phyloP scores from a whole-genome alignment of 2,888 invertebrate species.

The Napeogenes sylphis region DNA sequence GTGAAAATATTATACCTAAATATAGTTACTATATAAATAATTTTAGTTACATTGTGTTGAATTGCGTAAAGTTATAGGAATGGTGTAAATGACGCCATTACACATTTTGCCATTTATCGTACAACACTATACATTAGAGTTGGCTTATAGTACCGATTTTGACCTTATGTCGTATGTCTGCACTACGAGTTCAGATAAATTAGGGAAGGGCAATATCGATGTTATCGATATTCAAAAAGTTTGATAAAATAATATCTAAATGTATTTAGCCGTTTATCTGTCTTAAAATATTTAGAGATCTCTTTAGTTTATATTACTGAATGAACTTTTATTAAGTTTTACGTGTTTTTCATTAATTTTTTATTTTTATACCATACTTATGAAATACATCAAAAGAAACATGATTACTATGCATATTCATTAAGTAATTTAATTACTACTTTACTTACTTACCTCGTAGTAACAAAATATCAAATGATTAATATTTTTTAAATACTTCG shows the following conservation, averaged over 20 bases:
- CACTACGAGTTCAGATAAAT: constrained; percentile 62
- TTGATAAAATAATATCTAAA: neutral
- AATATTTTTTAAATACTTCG: neutral
- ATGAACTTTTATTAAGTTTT: no score
- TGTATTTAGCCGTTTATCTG: no score
- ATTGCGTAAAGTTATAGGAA: constrained; percentile 38
- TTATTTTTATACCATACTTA: no score
- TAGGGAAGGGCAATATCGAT: constrained; percentile 32
- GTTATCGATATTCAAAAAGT: constrained; percentile 24
- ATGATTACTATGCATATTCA: no score
- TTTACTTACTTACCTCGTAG: neutral
- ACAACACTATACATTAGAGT: constrained; percentile 71
- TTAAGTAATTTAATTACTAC: neutral
- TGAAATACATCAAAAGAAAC: no score
- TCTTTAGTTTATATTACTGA: no score
- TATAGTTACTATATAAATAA: neutral
- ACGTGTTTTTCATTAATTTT: no score
- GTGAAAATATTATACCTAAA: no score
- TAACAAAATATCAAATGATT: neutral
- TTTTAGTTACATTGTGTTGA: constrained; percentile 10
- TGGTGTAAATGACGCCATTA: constrained; percentile 65
- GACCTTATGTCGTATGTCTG: constrained; percentile 73
- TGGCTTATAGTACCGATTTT: constrained; percentile 64
- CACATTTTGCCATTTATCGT: constrained; percentile 58
- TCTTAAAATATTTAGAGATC: no score